A percentile compares a stretch with the other conserved stretches of the same genome.
Evolutionary conservation across 2,113 vertebrate species (phyloP).

Genomic region (Sturnira hondurensis): DNA sequence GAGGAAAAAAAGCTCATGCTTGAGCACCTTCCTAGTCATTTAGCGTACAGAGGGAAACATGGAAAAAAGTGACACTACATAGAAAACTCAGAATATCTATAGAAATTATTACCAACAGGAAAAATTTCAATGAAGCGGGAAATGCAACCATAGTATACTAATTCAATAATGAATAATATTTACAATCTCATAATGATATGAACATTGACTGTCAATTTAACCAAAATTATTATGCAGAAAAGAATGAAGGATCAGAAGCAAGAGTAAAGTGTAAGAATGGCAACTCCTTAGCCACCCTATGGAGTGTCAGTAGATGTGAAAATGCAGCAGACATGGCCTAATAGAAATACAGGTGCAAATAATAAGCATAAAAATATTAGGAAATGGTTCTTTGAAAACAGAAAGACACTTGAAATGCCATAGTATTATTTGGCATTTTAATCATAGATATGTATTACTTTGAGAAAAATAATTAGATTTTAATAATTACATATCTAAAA

Average conservation of each 20-base stretch:
- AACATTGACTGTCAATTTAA: background rate
- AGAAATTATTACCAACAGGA: background rate
- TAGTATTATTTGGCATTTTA: background rate
- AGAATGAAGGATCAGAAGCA: background rate
- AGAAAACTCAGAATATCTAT: background rate
- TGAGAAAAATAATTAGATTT: background rate
- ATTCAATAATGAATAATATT: background rate
- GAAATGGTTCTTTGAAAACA: background rate
- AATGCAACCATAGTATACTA: background rate
- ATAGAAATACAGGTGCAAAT: background rate
- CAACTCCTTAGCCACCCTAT: background rate
- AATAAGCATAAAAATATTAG: background rate
- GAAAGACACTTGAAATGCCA: background rate
- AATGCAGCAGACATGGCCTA: background rate
- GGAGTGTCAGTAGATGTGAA: background rate
- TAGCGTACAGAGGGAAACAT: background rate
- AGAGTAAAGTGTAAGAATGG: background rate
- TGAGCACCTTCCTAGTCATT: background rate
- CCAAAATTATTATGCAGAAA: background rate
- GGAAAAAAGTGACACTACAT: background rate
- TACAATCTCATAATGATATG: background rate
- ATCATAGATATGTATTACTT: background rate
- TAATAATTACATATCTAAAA: background rate
- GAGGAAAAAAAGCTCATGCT: background rate
- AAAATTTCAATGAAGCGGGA: background rate